Conservation (phyloP, 2,797 vertebrate genomes). For the Buphagus erythrorhynchus region DNA sequence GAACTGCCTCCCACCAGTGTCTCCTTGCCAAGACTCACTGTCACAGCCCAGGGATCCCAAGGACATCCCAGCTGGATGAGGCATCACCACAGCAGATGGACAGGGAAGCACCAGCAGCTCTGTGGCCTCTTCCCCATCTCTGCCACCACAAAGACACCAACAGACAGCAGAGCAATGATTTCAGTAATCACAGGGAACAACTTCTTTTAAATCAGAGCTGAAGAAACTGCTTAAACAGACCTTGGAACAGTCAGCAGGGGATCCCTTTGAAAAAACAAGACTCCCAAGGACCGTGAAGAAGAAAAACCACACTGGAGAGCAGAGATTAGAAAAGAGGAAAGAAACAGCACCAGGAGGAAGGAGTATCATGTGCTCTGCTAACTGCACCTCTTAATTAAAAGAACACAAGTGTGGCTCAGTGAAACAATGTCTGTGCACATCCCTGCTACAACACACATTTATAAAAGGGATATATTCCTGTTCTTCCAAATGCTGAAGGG, state of each 20-base stretch:
- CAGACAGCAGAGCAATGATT: background rate
- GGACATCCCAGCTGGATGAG: background rate
- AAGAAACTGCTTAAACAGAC: conserved; percentile 1
- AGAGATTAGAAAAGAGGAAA: conserved; percentile 42
- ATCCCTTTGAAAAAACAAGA: conserved; percentile 20
- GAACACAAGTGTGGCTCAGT: background rate
- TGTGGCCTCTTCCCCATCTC: background rate
- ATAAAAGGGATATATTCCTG: conserved; percentile 74
- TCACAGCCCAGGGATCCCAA: fast-evolving
- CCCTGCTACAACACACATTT: conserved; percentile 74
- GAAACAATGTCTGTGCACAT: conserved; percentile 44
- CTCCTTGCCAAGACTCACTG: background rate
- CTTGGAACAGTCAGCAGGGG: conserved; percentile 32
- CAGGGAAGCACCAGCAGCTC: background rate
- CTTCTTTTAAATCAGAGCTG: background rate
- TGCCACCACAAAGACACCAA: background rate
- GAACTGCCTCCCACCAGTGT: background rate
- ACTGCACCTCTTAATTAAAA: conserved; percentile 45
- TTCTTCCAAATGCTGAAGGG: conserved; percentile 54
- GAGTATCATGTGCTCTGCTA: background rate
- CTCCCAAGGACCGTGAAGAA: conserved; percentile 13
- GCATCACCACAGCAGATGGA: background rate
- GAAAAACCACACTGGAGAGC: background rate
- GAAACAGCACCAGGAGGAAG: conserved; percentile 36
- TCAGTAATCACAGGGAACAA: background rate